Evolutionary conservation across 2,888 invertebrate species (phyloP), one percentile per base, ranked within the genome.

Genomic region (Eupithecia insigniata): DNA sequence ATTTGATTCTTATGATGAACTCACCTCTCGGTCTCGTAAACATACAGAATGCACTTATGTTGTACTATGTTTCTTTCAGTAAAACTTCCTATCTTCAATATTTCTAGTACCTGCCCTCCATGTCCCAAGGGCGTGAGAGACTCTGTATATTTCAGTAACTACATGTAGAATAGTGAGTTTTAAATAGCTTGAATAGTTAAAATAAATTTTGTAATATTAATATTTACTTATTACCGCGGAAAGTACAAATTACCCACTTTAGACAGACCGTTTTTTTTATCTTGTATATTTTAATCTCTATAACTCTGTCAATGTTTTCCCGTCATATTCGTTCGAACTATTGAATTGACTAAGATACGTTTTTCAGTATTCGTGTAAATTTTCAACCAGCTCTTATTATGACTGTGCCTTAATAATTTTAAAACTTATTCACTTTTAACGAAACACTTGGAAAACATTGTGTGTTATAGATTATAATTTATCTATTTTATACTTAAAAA

Each of bases 361-460:
- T 67, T 18, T 26, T 36, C 36, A 36, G 16, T 30, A 46, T 61
- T 22, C 46, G 46, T 62, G 62, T 69, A 62, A 32, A 64, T 39
- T 34, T 22, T 26, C 10, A 34, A 64, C 64, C 36, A n/a, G 61
- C 32, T 62, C 61, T 62, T 62, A 64, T 36, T 64, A 64, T 34
- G 66, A 66, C 66, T 70, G 73, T 74, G 73, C 73, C 73, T 74
- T 74, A 73, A 66, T 74, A 74, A 69, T 74, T 66, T 60, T 74
- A 71, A 74, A 68, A 60, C 65, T 58, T 51, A 22, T 51, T 51
- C 46, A 51, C 46, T 12, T 55, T 22, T 22, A 22, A 51, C 22
- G 51, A 26, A 55, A 55, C 12, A 14, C 26, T 55, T 55, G 55
- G 68, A 68, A 69, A 74, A 74, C 70, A 71, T 71, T 74, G 46